phyloP scores from a whole-genome alignment of 2,797 vertebrate genomes.

The Trachops cirrhosus region DNA sequence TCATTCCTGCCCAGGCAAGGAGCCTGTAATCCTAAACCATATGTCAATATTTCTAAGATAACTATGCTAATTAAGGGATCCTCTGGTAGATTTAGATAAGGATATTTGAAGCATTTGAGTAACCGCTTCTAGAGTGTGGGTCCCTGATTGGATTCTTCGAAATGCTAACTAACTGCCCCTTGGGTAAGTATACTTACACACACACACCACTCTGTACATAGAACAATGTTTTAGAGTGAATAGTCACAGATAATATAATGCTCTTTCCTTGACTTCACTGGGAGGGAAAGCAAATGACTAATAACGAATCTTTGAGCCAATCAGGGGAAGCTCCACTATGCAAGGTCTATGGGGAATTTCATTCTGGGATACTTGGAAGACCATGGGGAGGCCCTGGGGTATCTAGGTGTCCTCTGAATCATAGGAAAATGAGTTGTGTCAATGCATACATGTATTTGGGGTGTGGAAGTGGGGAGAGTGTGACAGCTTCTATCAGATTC shows the following conservation, averaged over 20 bases:
- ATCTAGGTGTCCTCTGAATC: neutral
- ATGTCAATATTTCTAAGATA: conserved; percentile 1
- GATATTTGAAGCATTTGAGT: neutral
- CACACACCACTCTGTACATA: neutral
- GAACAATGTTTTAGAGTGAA: neutral
- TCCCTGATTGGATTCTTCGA: neutral
- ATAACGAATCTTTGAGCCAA: neutral
- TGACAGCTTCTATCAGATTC: conserved; percentile 3
- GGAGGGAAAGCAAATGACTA: neutral
- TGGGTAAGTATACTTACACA: neutral
- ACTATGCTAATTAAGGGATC: neutral
- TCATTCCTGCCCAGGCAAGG: neutral
- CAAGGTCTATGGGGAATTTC: neutral
- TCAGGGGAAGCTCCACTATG: neutral
- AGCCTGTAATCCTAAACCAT: neutral
- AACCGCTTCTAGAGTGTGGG: neutral
- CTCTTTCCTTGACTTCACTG: neutral
- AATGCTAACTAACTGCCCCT: neutral
- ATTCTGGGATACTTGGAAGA: neutral
- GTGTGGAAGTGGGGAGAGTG: neutral
- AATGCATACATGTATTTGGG: neutral
- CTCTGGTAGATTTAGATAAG: neutral
- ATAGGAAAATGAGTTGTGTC: neutral
- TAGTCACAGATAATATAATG: neutral
- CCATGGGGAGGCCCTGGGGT: neutral